Evolutionary conservation across 2,888 invertebrate genomes (phyloP).

Genomic region (Lepidocyrtoides sp.): DNA sequence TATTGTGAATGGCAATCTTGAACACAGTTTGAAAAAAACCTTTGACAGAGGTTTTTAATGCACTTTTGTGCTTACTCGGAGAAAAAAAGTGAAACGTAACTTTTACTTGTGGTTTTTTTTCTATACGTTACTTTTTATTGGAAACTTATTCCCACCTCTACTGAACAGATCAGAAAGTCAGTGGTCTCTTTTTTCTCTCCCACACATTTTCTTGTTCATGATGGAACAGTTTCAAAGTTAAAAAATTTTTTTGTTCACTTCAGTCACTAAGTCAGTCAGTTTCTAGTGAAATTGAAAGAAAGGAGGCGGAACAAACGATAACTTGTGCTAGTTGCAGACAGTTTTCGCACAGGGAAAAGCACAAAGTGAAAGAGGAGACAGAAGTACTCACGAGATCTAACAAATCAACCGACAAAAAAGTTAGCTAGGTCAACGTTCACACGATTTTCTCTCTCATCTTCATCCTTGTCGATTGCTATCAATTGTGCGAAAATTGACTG

Average conservation of each 20-base stretch:
- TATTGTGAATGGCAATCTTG: constrained; percentile 31
- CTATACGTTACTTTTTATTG: background rate
- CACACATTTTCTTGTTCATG: background rate
- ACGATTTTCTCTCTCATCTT: constrained; percentile 15
- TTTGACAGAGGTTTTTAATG: constrained; percentile 18
- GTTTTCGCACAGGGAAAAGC: background rate
- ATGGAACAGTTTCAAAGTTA: constrained; percentile 34
- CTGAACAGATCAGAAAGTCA: background rate
- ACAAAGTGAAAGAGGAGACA: background rate
- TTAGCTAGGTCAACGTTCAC: constrained; percentile 62
- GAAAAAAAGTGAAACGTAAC: constrained; percentile 32
- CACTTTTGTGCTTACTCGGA: constrained; percentile 53
- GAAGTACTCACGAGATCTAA: constrained; percentile 22
- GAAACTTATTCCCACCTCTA: constrained; percentile 8
- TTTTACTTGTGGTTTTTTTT: constrained; percentile 28
- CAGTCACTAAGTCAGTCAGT: constrained; percentile 55
- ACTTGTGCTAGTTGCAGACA: constrained; percentile 28
- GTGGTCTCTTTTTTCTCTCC: background rate
- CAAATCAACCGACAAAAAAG: constrained; percentile 32
- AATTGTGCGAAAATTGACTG: constrained; percentile 35
- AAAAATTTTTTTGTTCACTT: background rate
- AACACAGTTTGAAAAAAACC: background rate
- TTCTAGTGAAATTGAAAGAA: constrained; percentile 42
- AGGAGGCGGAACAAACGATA: constrained; percentile 40
- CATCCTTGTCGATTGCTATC: constrained; percentile 19